phyloP scores from a whole-genome alignment of 2,113 vertebrate genomes.

The Rhipidura dahli region DNA sequence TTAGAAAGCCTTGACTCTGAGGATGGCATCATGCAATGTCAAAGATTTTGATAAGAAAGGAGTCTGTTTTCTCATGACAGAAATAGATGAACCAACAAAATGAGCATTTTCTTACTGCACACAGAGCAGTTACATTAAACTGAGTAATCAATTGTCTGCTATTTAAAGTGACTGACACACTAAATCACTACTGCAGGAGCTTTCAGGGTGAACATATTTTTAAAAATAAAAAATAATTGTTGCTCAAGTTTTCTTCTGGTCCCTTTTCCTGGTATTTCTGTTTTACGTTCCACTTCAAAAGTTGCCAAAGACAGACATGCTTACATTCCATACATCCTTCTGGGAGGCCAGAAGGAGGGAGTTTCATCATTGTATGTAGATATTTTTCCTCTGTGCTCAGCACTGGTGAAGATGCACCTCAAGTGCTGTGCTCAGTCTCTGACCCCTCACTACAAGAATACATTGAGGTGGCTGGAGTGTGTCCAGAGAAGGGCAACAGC shows the following conservation, averaged over 20 bases:
- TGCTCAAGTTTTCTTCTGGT: not conserved
- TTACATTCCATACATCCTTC: not conserved
- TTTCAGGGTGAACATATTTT: not conserved
- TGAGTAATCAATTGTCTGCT: not conserved
- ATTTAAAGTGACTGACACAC: not conserved
- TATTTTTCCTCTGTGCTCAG: not conserved
- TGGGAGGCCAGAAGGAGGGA: not conserved
- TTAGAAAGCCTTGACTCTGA: not conserved
- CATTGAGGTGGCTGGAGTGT: not conserved
- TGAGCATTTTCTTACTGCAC: not conserved
- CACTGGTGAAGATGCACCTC: not conserved
- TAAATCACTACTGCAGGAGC: not conserved
- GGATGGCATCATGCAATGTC: not conserved
- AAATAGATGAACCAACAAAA: not conserved
- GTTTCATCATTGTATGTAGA: not conserved
- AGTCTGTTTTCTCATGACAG: not conserved
- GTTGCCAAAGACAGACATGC: not conserved
- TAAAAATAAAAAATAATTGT: not conserved
- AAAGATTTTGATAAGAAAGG: not conserved
- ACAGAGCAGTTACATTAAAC: not conserved
- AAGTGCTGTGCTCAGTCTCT: not conserved
- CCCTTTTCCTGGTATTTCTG: not conserved
- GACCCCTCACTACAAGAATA: not conserved
- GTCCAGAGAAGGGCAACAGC: not conserved
- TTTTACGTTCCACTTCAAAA: not conserved